Evolutionary conservation across 2,888 invertebrate genomes (phyloP), one percentile per base, ranked within the genome.

Genomic region (Drosophila neotestacea): DNA sequence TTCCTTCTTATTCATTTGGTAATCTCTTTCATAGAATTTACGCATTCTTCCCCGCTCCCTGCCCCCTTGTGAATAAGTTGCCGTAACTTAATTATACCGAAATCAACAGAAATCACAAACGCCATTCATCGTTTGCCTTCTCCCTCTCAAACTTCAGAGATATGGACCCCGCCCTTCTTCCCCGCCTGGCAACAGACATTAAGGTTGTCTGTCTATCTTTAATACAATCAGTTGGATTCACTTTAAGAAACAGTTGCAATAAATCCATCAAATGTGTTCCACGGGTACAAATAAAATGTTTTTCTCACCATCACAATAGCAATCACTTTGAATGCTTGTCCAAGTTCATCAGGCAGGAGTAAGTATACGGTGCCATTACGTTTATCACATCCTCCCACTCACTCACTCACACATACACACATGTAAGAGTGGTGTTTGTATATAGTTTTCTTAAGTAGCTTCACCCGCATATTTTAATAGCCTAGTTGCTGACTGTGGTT

Each of bases 401-500:
- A 61, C 22, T 56, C 13, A 61, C 22, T 55, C 13, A 39, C n/a
- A 28, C 52, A 52, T 9, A n/a, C 60, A 55, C 66, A 50, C 44
- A 10, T 44, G 36, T 30, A 41, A 44, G 62, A 32, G 32, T 32
- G 32, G 6, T 32, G 32, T 32, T 1, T 44, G 63, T 48, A 39
- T 55, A 27, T 50, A 63, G 38, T 44, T 39, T 46, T 63, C 50
- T 30, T 63, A 63, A 63, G 63, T 41, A 30, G 48, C 54, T 54
- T 36, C 46, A 51, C 74, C 77, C 81, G 88, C 88, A 89, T 89
- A 89, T 89, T 84, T 89, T 85, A 89, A 89, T 87, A 81, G 89
- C 68, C 75, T 70, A 88, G 85, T 77, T 82, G 88, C 51, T 65
- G 48, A 50, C 51, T 46, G 30, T 46, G 38, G 39, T 55, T 63